Percentiles rank a stretch among this genome's conserved stretches.
Evolutionary conservation across 2,113 vertebrate species (phyloP).

Genomic region (Neoarius graeffei): DNA sequence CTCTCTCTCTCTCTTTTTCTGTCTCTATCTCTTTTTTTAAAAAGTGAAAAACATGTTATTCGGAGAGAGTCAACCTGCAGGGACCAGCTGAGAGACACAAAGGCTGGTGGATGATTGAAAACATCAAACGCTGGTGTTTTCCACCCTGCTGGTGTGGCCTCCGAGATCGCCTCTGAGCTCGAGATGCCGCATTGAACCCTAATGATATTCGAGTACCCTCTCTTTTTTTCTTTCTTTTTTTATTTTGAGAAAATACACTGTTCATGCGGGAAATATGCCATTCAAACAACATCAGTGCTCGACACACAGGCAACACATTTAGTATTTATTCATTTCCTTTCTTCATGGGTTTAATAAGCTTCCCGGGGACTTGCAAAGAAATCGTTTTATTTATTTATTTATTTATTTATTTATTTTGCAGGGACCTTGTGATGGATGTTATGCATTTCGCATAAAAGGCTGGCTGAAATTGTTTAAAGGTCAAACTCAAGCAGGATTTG

Average conservation of each 20-base stretch:
- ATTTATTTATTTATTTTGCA: conserved; percentile 13
- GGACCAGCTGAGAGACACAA: conserved; percentile 75
- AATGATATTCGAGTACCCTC: conserved; percentile 67
- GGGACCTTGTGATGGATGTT: conserved; percentile 51
- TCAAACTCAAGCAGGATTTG: conserved; percentile 71
- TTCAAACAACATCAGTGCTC: conserved; percentile 77
- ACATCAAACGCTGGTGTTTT: conserved; percentile 75
- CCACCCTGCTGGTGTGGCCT: conserved; percentile 64
- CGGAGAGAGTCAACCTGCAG: conserved; percentile 67
- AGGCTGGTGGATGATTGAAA: conserved; percentile 79
- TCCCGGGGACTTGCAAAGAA: conserved; percentile 71
- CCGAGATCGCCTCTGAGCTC: conserved; percentile 73
- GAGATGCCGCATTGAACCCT: conserved; percentile 65
- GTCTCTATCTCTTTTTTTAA: conserved; percentile 65
- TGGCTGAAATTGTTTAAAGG: conserved; percentile 72
- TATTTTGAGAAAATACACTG: conserved; percentile 73
- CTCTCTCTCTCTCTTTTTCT: conserved; percentile 59
- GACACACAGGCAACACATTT: conserved; percentile 75
- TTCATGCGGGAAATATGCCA: conserved; percentile 75
- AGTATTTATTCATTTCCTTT: conserved; percentile 75
- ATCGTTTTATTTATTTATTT: neutral
- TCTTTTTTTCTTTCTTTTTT: conserved; percentile 56
- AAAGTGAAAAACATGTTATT: conserved; percentile 77
- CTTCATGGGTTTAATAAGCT: conserved; percentile 78
- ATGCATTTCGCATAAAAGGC: conserved; percentile 76